Base-by-base conservation (phyloP, 37 sponge, comb jelly and placozoan genomes). In the Chondrilla cf. caribensis region DNA sequence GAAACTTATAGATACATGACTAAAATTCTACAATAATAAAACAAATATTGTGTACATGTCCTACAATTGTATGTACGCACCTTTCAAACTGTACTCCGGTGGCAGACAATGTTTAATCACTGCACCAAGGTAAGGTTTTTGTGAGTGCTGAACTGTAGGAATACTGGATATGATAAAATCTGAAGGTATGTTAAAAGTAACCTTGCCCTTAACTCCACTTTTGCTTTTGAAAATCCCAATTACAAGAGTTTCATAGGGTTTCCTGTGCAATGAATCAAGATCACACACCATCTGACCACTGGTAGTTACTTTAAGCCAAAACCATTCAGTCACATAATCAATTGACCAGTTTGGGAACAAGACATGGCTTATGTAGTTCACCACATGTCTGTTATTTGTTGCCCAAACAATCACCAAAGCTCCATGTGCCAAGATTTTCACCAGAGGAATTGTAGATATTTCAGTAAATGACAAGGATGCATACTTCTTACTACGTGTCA, bases 281-380 rank as follows among this genome's bases (percentile, higher is more conserved):
- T 66, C 58, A 72, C 65, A 78, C 14, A 92, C 90, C 38, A 89
- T 55, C 8, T 92, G 90, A 15, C 90, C 90, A 22, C 58, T 26
- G 18, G 90, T 83, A n/a, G 93, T 89, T 29, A 92, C 82, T 70
- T 92, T 92, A n/a, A 92, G 44, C 93, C 93, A 92, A 42, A 82
- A 81, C 93, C 93, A 92, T 76, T 92, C 90, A 33, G 67, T 82
- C 24, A 86, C 60, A 39, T 31, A 66, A n/a, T 47, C 35, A 32
- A 92, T 67, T 24, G 44, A 26, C 93, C 93, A 92, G 15, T 33
- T 21, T 19, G 85, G 90, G 25, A 92, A 89, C 41, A 89, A 32
- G 28, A 39, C 31, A 28, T 88, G 57, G 39, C 38, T 26, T 38
- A 86, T 80, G 68, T 54, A 79, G 2, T 83, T 18, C 0, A 66